Evolutionary conservation across 2,888 invertebrate species (phyloP), one percentile per base, ranked within the genome.

Genomic region (Drosophila emarginata): DNA sequence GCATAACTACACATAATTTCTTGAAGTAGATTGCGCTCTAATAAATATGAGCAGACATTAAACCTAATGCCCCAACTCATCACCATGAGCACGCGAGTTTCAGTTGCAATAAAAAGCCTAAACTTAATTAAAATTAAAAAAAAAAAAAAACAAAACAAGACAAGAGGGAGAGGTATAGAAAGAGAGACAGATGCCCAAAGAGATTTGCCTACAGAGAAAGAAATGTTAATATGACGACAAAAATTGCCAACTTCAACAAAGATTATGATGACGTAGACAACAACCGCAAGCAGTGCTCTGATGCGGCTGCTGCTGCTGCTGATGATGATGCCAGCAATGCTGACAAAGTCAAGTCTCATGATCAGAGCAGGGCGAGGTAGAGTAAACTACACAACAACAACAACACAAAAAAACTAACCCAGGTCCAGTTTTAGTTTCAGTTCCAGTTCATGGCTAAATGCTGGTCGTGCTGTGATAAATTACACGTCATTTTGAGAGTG

Each of bases 121-220:
- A 90, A 88, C 87, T 90, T 89, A 90, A 89, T 89, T 89, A 89
- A 89, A 90, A 87, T 85, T 88, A 85, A 81, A 87, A 80, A 76
- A n/a, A 77, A 74, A 84, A 78, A 76, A 68, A 75, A 60, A 67
- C 32, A 9, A 28, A 28, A 5, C 28, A 28, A 28, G 80, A 78
- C 81, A 12, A 21, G 45, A 45, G 45, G 45, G 37, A 77, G 76
- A 82, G 45, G 45, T n/a, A 77, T 75, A 82, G 79, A 76, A 68
- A 80, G 63, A 67, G 62, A 39, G 37, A 28, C 12, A 45, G 58
- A 54, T 57, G 37, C 26, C 54, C 28, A 45, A 37, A 79, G 76
- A 79, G 83, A 85, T 85, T 88, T 87, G 79, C 84, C 87, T 76
- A 79, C 73, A 60, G 76, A 73, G 32, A 66, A 69, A 72, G 80